Evolutionary conservation across 2,797 vertebrate species (phyloP).

Genomic region (Tragopan temminckii): DNA sequence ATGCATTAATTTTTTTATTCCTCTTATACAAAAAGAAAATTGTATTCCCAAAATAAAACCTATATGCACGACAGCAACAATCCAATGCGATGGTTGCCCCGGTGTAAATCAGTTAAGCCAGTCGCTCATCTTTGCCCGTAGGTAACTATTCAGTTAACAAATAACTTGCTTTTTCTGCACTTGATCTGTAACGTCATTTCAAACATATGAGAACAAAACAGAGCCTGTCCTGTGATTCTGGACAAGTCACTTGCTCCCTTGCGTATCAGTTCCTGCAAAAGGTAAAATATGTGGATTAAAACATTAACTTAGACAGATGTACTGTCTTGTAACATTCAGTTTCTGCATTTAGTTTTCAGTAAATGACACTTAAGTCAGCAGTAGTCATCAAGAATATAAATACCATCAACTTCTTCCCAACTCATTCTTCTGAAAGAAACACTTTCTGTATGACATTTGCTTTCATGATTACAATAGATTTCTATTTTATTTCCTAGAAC

Average conservation of each 20-base stretch:
- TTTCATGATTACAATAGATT: neutral
- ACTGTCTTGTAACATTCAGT: neutral
- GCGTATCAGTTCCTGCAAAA: neutral
- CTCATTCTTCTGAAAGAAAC: accelerated
- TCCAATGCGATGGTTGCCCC: neutral
- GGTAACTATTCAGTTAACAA: neutral
- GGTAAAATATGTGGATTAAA: neutral
- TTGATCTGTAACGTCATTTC: neutral
- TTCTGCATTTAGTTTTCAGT: neutral
- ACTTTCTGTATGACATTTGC: neutral
- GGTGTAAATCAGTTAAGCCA: neutral
- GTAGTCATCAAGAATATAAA: neutral
- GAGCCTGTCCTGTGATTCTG: neutral
- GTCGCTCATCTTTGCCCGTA: neutral
- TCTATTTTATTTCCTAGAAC: neutral
- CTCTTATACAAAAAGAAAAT: neutral
- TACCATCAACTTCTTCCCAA: neutral
- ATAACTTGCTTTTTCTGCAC: neutral
- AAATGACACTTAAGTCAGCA: neutral
- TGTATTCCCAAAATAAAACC: neutral
- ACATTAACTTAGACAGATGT: neutral
- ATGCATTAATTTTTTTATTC: neutral
- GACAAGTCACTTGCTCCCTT: neutral
- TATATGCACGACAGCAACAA: neutral
- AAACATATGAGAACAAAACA: neutral